These are phyloP conservation scores for Rhingia rostrata DNA, from an alignment of 2,888 invertebrate species.

Conservation along the genomic window DNA sequence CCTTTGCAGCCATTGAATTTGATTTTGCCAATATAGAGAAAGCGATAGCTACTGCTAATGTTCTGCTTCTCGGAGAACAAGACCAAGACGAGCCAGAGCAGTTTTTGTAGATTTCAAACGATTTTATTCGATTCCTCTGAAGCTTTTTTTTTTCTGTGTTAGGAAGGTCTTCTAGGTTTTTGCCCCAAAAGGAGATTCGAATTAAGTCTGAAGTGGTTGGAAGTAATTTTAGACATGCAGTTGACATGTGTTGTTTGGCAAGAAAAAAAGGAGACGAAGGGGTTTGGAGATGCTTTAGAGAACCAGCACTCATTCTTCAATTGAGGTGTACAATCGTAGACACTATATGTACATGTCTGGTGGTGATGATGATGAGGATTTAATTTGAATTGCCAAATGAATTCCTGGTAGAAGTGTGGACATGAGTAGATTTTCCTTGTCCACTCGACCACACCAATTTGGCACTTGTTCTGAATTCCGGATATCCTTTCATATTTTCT, in stretches of 20 bases:
- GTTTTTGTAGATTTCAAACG: conserved; percentile 27
- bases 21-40: conserved; percentile 52
- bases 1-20: conserved; percentile 50
- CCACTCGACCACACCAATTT: conserved; percentile 16
- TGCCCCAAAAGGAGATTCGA: conserved; percentile 55
- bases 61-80: conserved; percentile 13
- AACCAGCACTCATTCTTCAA: conserved; percentile 14
- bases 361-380: conserved; percentile 7
- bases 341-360: neutral
- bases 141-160: conserved; percentile 7
- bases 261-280: conserved; percentile 23
- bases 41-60: conserved; percentile 50
- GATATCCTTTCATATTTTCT: conserved; percentile 5
- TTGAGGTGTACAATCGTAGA: neutral
- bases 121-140: conserved; percentile 36
- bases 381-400: conserved; percentile 40
- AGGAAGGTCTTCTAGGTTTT: conserved; percentile 17
- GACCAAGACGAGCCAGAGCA: conserved; percentile 17
- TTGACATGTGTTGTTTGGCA: conserved; percentile 66
- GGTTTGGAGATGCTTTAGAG: conserved; percentile 34
- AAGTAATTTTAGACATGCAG: conserved; percentile 59
- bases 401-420: conserved; percentile 16
- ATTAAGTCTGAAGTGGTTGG: conserved; percentile 60
- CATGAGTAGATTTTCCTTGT: conserved; percentile 15
- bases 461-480: conserved; percentile 8